Base-by-base conservation (phyloP, 2,113 vertebrate species). In the Mustela nigripes region DNA sequence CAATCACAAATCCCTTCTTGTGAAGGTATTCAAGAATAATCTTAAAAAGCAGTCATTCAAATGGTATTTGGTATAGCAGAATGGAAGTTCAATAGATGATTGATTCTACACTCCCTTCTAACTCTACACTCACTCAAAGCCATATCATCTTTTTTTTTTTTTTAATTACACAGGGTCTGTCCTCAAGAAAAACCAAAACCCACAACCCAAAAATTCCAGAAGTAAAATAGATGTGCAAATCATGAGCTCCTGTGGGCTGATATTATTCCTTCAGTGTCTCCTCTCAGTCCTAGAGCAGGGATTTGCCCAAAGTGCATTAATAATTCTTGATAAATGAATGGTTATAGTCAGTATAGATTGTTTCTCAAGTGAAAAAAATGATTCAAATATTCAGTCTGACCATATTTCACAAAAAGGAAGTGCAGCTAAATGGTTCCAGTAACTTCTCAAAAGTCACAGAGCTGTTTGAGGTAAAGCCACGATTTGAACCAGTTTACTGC, bases 11-110 rank as follows among this genome's bases (percentile, higher is more conserved):
- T 53, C 73, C 53, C 9, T 95, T 83, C 26, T 73, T 91, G 11
- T 65, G n/a, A 65, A 98, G 93, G 26, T 91, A 7, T 91, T 58
- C 7, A 6, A 63, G 63, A 92, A 96, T 89, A 91, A 45, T 42
- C 22, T 81, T 16, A 83, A 91, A 62, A 80, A 11, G 4, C 22
- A 58, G 28, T 11, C 16, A 24, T 63, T 62, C n/a, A 33, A 33
- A 28, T n/a, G 14, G 31, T 56, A 10, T 45, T 92, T 48, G n/a
- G 12, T 53, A 53, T 21, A 76, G 10, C 65, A 50, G 9, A n/a
- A 24, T 22, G 9, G 26, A 88, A 83, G 4, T 65, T 91, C 60
- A 65, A 15, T 74, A 26, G 19, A 63, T 58, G 36, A 63, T 14
- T 92, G 36, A 63, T 14, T 92, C 45, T 79, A 67, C 85, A 78